Evolutionary conservation across 2,797 vertebrate species (phyloP).

Genomic region (Chiloscyllium punctatum): DNA sequence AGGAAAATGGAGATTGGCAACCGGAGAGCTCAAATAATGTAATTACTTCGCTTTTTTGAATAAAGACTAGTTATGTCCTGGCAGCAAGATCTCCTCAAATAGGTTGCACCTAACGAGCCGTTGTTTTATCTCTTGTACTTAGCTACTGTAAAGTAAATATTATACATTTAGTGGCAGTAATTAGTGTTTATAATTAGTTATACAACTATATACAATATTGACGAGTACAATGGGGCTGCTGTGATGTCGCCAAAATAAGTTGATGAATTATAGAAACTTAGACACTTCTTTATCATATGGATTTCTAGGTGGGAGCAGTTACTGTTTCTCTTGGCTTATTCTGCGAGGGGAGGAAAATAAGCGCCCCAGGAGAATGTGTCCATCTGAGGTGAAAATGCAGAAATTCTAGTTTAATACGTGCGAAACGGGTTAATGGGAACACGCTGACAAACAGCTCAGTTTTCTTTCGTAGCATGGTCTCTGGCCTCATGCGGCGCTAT

Average conservation of each 20-base stretch:
- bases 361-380: neutral
- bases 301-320: neutral
- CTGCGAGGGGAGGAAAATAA: neutral
- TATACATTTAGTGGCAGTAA: neutral
- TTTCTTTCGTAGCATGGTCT: neutral
- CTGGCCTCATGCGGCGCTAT: constrained; percentile 22
- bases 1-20: neutral
- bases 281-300: neutral
- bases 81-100: neutral
- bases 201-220: neutral
- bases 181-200: neutral
- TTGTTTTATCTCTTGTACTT: neutral
- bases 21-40: neutral
- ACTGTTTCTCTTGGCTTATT: neutral
- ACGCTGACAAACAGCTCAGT: neutral
- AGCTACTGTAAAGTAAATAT: neutral
- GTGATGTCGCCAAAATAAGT: neutral
- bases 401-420: constrained; percentile 1
- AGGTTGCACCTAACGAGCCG: neutral
- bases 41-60: neutral
- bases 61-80: neutral
- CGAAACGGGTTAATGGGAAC: constrained; percentile 31
- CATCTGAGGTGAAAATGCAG: neutral
- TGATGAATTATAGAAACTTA: neutral
- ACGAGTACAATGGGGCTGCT: neutral